A percentile compares a stretch with the other conserved stretches of the same genome.
phyloP scores from a whole-genome alignment of 1,140 invertebrate species.

The Musca vetustissima region DNA sequence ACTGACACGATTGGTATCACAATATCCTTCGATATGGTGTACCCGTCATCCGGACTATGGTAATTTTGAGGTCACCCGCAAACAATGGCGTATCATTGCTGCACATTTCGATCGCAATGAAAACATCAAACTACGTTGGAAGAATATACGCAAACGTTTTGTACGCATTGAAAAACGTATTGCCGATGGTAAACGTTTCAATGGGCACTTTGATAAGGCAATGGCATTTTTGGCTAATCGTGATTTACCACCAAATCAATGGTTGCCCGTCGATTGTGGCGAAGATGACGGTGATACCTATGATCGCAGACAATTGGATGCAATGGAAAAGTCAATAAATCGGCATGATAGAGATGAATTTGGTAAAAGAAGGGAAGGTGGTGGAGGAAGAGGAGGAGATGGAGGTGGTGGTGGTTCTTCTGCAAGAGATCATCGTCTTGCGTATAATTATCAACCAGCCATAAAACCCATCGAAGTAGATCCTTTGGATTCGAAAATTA shows the following conservation, averaged over 20 bases:
- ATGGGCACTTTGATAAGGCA: constrained; percentile 52
- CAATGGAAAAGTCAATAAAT: constrained; percentile 41
- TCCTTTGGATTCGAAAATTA: constrained; percentile 44
- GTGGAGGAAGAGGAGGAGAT: background rate
- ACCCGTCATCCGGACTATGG: constrained; percentile 49
- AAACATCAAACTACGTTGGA: constrained; percentile 49
- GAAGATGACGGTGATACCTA: constrained; percentile 47
- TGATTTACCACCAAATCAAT: constrained; percentile 40
- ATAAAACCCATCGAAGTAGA: constrained; percentile 41
- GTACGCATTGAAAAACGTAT: constrained; percentile 46
- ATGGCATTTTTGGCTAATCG: constrained; percentile 50
- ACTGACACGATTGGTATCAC: constrained; percentile 40
- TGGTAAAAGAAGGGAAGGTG: background rate
- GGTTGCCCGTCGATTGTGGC: constrained; percentile 43
- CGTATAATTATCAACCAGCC: constrained; percentile 6
- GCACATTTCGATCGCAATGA: constrained; percentile 47
- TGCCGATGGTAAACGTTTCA: constrained; percentile 46
- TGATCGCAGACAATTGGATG: constrained; percentile 43
- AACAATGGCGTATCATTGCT: constrained; percentile 48
- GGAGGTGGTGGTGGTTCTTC: background rate
- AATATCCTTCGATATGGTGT: constrained; percentile 52
- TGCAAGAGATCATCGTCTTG: background rate
- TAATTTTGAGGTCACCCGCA: constrained; percentile 45
- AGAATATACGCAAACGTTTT: constrained; percentile 48
- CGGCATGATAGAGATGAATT: constrained; percentile 20